phyloP scores from a whole-genome alignment of 37 sponge, comb jelly and placozoan genomes.

The Halisarca cf. caerulea region DNA sequence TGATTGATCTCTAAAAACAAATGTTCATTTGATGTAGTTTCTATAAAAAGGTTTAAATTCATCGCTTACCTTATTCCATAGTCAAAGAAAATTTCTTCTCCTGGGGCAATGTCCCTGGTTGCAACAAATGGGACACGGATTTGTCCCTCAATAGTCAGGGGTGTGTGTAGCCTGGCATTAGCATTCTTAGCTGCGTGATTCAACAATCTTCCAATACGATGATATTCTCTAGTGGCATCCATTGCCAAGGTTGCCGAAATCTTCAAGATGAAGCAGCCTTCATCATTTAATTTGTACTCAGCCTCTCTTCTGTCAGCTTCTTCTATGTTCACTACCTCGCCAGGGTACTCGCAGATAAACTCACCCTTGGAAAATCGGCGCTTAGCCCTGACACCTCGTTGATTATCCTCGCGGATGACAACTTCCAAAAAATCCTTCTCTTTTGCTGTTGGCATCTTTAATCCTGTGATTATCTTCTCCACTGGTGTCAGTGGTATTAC shows the following conservation, averaged over 20 bases:
- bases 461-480: too few relatives aligned
- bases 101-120: background rate
- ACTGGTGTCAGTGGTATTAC: too few relatives aligned
- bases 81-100: background rate
- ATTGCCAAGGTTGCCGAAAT: background rate
- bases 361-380: background rate
- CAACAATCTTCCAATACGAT: background rate
- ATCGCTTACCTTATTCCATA: conserved; percentile 11
- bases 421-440: background rate
- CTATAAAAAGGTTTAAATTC: too few relatives aligned
- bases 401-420: background rate
- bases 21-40: too few relatives aligned
- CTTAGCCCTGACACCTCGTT: background rate
- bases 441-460: too few relatives aligned
- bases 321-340: background rate
- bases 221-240: background rate
- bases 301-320: background rate
- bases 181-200: background rate
- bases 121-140: background rate
- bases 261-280: background rate
- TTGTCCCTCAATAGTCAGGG: background rate
- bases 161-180: background rate
- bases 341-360: conserved; percentile 12
- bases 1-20: background rate
- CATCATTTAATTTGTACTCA: background rate